Evolutionary conservation across 1,140 invertebrate species (phyloP).

Genomic region (Schlechtendalia chinensis): DNA sequence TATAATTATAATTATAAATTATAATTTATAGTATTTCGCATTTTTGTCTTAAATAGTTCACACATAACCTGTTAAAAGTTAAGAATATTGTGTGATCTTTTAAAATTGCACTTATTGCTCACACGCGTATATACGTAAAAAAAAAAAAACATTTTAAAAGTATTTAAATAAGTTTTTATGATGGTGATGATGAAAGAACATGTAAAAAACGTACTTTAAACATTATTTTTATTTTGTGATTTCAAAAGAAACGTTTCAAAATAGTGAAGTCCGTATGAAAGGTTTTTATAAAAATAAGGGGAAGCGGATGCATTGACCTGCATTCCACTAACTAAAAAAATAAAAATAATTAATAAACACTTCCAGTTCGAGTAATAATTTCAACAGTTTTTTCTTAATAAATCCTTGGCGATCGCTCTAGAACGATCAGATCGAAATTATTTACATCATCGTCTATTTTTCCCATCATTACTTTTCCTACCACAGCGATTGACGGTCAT

Average conservation of each 20-base stretch:
- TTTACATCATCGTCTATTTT: background rate
- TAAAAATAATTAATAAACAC: constrained; percentile 9
- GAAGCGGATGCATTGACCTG: background rate
- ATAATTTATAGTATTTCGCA: background rate
- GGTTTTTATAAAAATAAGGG: background rate
- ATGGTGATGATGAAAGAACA: background rate
- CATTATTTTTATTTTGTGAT: background rate
- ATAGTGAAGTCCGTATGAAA: background rate
- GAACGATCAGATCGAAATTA: background rate
- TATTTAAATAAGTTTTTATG: constrained; percentile 21
- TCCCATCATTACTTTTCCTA: too few species aligned
- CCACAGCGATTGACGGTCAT: too few species aligned
- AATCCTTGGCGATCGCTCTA: too few species aligned
- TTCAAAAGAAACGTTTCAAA: background rate
- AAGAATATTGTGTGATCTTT: background rate
- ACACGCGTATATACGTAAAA: too few species aligned
- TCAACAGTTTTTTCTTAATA: too few species aligned
- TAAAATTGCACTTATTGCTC: background rate
- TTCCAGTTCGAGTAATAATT: too few species aligned
- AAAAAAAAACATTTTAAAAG: background rate
- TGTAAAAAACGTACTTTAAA: constrained; percentile 5
- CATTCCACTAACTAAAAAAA: background rate
- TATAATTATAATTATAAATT: too few species aligned
- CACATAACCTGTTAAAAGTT: background rate
- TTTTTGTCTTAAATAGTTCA: background rate